phyloP scores from a whole-genome alignment of 2,797 vertebrate genomes.

The Poecilia picta region DNA sequence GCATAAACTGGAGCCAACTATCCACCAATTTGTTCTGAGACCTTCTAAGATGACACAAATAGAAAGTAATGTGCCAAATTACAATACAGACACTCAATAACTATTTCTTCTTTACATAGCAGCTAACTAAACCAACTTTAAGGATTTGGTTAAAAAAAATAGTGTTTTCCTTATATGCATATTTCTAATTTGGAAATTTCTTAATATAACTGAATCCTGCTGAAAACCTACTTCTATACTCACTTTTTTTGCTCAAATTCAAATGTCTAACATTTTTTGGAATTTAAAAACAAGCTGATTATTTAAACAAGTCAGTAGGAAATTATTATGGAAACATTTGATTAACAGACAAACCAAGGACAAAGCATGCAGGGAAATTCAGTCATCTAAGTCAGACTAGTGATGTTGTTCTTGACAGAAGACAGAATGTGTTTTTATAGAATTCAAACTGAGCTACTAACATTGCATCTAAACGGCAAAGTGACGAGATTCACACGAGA shows the following conservation, averaged over 20 bases:
- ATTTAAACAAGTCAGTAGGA: background rate
- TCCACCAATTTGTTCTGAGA: background rate
- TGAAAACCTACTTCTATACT: background rate
- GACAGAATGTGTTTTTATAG: background rate
- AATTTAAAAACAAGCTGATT: background rate
- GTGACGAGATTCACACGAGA: background rate
- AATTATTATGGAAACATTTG: background rate
- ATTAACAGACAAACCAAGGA: background rate
- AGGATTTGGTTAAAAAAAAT: background rate
- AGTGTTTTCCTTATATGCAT: background rate
- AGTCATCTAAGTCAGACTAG: background rate
- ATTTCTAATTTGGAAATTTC: background rate
- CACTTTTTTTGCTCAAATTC: background rate
- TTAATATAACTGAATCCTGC: background rate
- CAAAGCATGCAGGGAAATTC: background rate
- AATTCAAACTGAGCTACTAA: background rate
- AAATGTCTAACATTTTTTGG: background rate
- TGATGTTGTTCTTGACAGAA: background rate
- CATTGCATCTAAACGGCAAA: background rate
- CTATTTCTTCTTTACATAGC: background rate
- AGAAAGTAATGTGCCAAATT: background rate
- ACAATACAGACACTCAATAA: background rate
- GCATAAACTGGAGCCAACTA: background rate
- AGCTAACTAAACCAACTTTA: background rate
- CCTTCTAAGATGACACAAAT: constrained; percentile 3